Conservation (phyloP, 30 jellyfish, hydroid and myxozoan species). For the Turritopsis rubra region DNA sequence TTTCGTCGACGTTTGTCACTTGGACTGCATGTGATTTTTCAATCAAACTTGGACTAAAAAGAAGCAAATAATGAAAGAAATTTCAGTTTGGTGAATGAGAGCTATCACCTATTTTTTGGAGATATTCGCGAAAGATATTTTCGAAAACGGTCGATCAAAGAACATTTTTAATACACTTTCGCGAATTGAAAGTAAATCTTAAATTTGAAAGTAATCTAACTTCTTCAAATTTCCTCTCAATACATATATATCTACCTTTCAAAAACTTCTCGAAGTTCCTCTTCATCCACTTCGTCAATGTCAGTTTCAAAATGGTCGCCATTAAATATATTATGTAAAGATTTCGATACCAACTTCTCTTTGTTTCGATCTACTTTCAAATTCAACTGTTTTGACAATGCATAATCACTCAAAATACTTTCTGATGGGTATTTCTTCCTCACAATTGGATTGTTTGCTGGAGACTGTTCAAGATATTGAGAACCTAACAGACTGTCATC, state of each 20-base stretch:
- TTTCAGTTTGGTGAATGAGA: neutral
- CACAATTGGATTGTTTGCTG: neutral
- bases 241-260: constrained; percentile 16
- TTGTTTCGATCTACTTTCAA: neutral
- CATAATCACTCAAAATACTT: neutral
- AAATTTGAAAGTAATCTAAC: no score
- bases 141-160: no score
- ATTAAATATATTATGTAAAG: constrained; percentile 2
- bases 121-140: no score
- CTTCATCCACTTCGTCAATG: constrained; percentile 30
- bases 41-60: neutral
- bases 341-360: neutral
- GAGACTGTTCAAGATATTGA: neutral
- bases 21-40: neutral
- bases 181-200: no score
- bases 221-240: no score
- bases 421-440: neutral
- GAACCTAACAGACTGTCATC: neutral
- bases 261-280: constrained; percentile 20
- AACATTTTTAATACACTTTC: no score
- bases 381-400: neutral
- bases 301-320: constrained; percentile 31
- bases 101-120: no score
- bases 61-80: neutral
- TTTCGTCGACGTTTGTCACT: constrained; percentile 21